These are phyloP conservation scores for Acanthurus tractus DNA, from an alignment of 2,797 vertebrate species.

Conservation along the genomic window DNA sequence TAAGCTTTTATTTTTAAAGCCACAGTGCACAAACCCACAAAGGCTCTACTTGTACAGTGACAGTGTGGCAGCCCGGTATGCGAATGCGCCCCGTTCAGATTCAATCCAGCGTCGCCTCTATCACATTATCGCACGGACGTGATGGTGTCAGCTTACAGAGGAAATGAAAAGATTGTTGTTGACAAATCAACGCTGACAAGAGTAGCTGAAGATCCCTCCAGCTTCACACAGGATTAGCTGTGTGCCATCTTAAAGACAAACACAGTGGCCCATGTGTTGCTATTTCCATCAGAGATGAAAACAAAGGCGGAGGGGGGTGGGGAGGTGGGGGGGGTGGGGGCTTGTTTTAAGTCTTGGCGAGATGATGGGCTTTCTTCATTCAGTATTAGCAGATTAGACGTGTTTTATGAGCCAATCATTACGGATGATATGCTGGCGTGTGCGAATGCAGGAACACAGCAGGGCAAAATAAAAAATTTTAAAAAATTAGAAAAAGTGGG, in stretches of 20 bases:
- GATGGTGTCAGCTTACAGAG: conserved; percentile 82
- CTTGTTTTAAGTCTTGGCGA: conserved; percentile 73
- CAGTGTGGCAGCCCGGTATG: conserved; percentile 51
- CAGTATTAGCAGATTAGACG: conserved; percentile 82
- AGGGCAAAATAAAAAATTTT: conserved; percentile 15
- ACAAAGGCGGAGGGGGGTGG: conserved; percentile 63
- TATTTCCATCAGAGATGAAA: conserved; percentile 80
- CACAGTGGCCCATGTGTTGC: conserved; percentile 79
- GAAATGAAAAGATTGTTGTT: conserved; percentile 83
- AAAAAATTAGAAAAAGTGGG: not conserved
- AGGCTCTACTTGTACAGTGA: conserved; percentile 51
- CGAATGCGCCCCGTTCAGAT: conserved; percentile 61
- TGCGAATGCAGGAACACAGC: conserved; percentile 46
- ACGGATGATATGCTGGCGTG: conserved; percentile 59
- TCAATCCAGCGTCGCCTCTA: conserved; percentile 73
- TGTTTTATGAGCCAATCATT: conserved; percentile 78
- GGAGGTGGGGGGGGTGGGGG: conserved; percentile 44
- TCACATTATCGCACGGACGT: conserved; percentile 73
- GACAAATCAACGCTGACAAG: conserved; percentile 83
- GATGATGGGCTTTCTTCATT: conserved; percentile 79
- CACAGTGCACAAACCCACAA: conserved; percentile 63
- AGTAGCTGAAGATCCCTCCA: conserved; percentile 81
- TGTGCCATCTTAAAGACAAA: conserved; percentile 79
- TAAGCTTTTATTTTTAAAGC: conserved; percentile 64
- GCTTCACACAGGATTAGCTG: conserved; percentile 83